A percentile compares a stretch with the other conserved stretches of the same genome.
phyloP scores from a whole-genome alignment of 2,113 vertebrate species.

The Sarotherodon lohbergeri region DNA sequence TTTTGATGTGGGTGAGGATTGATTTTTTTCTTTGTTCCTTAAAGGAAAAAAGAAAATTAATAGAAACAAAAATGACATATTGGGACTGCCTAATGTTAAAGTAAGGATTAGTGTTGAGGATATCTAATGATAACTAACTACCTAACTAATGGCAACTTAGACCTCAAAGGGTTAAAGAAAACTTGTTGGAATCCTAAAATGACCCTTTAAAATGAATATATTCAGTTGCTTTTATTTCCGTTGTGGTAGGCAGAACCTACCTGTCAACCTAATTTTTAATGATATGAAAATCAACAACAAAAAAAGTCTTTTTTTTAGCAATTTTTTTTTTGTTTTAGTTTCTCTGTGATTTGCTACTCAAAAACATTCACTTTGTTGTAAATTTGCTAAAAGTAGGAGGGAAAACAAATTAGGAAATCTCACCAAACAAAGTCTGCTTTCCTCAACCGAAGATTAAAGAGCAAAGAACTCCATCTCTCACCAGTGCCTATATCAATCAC shows the following conservation, averaged over 20 bases:
- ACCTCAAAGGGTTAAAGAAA: background rate
- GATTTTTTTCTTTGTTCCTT: background rate
- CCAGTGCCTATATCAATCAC: slow-evolving; percentile 37
- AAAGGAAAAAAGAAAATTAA: background rate
- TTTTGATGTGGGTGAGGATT: background rate
- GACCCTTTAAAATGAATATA: background rate
- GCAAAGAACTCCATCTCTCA: slow-evolving; percentile 9
- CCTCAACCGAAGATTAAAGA: slow-evolving; percentile 35
- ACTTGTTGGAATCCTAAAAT: background rate
- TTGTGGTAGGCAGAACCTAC: background rate
- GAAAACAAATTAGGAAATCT: slow-evolving; percentile 25
- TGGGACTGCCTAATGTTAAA: background rate
- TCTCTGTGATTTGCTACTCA: background rate
- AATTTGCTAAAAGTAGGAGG: background rate
- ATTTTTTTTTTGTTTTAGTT: background rate
- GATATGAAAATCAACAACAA: background rate
- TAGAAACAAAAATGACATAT: background rate
- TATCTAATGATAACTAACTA: background rate
- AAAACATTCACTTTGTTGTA: background rate
- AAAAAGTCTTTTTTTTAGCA: background rate
- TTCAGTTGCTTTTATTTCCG: background rate
- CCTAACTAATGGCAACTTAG: background rate
- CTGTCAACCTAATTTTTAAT: background rate
- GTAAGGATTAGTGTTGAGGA: background rate
- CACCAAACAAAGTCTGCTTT: slow-evolving; percentile 19